Percentiles rank a stretch among this genome's conserved stretches.
phyloP scores from a whole-genome alignment of 2,888 invertebrate genomes.

The Ectemnius lituratus region DNA sequence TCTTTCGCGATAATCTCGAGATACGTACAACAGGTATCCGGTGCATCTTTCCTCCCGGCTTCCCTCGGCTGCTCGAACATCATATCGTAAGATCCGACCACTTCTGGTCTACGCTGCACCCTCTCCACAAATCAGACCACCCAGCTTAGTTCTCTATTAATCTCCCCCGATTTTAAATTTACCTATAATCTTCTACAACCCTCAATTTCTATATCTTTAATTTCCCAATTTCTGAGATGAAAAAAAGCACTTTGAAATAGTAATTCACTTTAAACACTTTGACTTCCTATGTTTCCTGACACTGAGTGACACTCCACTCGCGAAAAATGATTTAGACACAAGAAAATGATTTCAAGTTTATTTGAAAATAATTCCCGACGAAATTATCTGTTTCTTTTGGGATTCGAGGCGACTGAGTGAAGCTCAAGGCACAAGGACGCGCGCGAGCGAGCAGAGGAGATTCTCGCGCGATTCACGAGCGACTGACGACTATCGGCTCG shows the following conservation, averaged over 20 bases:
- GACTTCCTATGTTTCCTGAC: not conserved
- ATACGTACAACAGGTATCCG: slow-evolving; percentile 43
- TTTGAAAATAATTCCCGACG: too few species aligned
- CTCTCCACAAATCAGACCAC: slow-evolving; percentile 4
- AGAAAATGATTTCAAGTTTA: not conserved
- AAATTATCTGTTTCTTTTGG: too few species aligned
- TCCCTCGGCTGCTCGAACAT: slow-evolving; percentile 31
- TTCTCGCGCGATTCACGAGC: slow-evolving; percentile 19
- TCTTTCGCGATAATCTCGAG: slow-evolving; percentile 42
- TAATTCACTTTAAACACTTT: not conserved
- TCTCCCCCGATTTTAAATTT: too few species aligned
- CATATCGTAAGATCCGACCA: slow-evolving; percentile 12
- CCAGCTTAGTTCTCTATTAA: not conserved
- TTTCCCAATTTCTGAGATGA: not conserved
- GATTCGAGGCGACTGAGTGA: too few species aligned
- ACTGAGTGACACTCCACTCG: not conserved
- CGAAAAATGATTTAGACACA: not conserved
- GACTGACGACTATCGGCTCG: slow-evolving; percentile 39
- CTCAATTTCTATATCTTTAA: too few species aligned
- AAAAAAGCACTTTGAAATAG: not conserved
- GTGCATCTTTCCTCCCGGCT: slow-evolving; percentile 28
- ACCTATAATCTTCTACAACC: too few species aligned
- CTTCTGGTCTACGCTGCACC: slow-evolving; percentile 10
- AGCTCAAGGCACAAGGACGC: not conserved
- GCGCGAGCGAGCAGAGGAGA: slow-evolving; percentile 26